Conservation (phyloP, 2,888 invertebrate genomes). For the Congeria kusceri region DNA sequence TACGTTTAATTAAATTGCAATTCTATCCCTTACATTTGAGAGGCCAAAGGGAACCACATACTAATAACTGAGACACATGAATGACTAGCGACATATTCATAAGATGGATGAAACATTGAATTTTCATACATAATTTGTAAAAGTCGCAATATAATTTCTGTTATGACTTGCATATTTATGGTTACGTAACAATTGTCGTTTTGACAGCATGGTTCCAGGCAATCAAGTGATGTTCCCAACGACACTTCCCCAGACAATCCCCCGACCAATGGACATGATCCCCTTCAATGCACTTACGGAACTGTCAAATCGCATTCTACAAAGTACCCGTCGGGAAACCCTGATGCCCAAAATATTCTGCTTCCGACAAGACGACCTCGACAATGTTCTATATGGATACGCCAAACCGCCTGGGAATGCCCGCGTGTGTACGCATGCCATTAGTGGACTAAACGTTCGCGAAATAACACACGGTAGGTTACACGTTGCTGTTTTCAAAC, state of each 20-base stretch:
- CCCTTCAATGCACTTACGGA: slow-evolving; percentile 72
- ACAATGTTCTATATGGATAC: slow-evolving; percentile 77
- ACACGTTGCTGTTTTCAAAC: no score
- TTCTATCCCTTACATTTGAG: no score
- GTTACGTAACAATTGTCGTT: no score
- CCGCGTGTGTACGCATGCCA: slow-evolving; percentile 68
- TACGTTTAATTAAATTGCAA: no score
- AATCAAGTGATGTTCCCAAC: slow-evolving; percentile 38
- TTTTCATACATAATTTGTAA: no score
- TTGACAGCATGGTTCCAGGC: slow-evolving; percentile 50
- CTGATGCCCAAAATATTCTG: slow-evolving; percentile 46
- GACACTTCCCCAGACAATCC: slow-evolving; percentile 18
- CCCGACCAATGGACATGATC: slow-evolving; percentile 48
- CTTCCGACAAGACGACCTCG: slow-evolving; percentile 72
- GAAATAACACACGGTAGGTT: slow-evolving; percentile 71
- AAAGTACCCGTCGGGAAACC: slow-evolving; percentile 60
- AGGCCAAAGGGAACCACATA: no score
- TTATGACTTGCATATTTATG: no score
- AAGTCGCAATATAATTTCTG: no score
- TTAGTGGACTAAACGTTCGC: slow-evolving; percentile 76
- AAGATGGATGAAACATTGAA: no score
- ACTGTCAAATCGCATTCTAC: slow-evolving; percentile 71
- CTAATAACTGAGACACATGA: no score
- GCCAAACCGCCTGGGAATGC: slow-evolving; percentile 56
- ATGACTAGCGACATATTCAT: no score